Conservation (phyloP, 2,113 vertebrate genomes). For the Cyprinodon brontotheroides region DNA sequence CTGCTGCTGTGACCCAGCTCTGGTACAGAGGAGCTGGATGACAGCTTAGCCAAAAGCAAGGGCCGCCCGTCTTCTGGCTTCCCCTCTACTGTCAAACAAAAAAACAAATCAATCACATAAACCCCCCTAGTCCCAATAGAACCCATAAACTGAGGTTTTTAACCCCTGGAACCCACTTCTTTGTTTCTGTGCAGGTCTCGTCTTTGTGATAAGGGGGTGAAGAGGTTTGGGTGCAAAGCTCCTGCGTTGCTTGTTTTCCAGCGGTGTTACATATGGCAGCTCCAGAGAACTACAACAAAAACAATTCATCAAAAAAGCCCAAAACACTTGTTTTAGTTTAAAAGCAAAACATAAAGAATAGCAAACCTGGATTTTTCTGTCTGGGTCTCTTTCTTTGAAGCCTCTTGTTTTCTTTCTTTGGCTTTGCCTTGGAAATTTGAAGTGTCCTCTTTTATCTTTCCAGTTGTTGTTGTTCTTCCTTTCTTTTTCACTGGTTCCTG, state of each 20-base stretch:
- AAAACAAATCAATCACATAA: slow-evolving; percentile 11
- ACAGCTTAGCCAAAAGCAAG: slow-evolving; percentile 83
- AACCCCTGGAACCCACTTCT: slow-evolving; percentile 60
- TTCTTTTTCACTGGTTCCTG: slow-evolving; percentile 94
- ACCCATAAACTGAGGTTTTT: neutral
- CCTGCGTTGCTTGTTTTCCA: slow-evolving; percentile 93
- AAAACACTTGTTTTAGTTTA: neutral
- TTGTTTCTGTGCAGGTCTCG: slow-evolving; percentile 78
- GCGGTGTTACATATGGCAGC: slow-evolving; percentile 84
- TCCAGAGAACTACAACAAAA: slow-evolving; percentile 87
- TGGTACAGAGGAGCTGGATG: slow-evolving; percentile 81
- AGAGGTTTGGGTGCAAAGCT: slow-evolving; percentile 86
- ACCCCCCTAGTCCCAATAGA: neutral
- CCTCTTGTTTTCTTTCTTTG: slow-evolving; percentile 86
- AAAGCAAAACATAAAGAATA: neutral
- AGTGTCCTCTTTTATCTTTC: slow-evolving; percentile 84
- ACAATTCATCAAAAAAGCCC: neutral
- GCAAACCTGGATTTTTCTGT: slow-evolving; percentile 88
- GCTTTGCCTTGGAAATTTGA: slow-evolving; percentile 85
- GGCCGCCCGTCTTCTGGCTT: slow-evolving; percentile 88
- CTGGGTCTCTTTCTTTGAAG: slow-evolving; percentile 86
- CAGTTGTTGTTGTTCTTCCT: slow-evolving; percentile 79
- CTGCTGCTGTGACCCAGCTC: slow-evolving; percentile 94
- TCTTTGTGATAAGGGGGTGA: slow-evolving; percentile 86
- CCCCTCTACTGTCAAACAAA: slow-evolving; percentile 46